These are phyloP conservation scores for Trachelus tabidus DNA, from an alignment of 2,888 invertebrate genomes.

Conservation along the genomic window DNA sequence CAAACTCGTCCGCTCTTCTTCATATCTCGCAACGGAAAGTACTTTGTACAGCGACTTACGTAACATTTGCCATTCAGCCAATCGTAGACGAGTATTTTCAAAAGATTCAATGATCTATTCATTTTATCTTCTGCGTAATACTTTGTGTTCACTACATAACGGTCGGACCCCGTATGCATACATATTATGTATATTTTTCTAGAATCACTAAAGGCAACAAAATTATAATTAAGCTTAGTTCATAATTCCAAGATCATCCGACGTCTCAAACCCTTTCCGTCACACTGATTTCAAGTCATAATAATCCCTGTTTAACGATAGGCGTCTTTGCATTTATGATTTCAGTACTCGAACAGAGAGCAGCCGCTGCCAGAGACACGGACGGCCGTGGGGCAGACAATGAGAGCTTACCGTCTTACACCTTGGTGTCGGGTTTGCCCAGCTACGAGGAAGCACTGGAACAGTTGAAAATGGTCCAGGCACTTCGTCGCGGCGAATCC, in stretches of 20 bases:
- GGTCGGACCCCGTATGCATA: neutral
- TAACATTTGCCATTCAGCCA: too few species aligned
- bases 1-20: neutral
- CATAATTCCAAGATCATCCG: neutral
- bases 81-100: too few species aligned
- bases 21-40: too few species aligned
- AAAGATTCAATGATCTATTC: too few species aligned
- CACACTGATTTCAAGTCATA: neutral
- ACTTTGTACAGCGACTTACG: too few species aligned
- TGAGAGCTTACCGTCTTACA: constrained; percentile 73
- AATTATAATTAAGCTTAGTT: neutral
- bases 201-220: neutral
- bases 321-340: constrained; percentile 23
- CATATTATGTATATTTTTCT: neutral
- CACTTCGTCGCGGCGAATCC: constrained; percentile 34
- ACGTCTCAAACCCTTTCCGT: neutral
- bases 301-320: neutral
- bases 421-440: constrained; percentile 74
- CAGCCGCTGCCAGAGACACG: constrained; percentile 39
- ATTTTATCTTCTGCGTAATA: neutral
- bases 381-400: constrained; percentile 65
- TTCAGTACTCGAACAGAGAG: constrained; percentile 65
- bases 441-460: constrained; percentile 74
- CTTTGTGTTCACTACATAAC: neutral
- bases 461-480: constrained; percentile 68